Base-by-base conservation (phyloP, 1,140 invertebrate species). In the Sycobia sp. region DNA sequence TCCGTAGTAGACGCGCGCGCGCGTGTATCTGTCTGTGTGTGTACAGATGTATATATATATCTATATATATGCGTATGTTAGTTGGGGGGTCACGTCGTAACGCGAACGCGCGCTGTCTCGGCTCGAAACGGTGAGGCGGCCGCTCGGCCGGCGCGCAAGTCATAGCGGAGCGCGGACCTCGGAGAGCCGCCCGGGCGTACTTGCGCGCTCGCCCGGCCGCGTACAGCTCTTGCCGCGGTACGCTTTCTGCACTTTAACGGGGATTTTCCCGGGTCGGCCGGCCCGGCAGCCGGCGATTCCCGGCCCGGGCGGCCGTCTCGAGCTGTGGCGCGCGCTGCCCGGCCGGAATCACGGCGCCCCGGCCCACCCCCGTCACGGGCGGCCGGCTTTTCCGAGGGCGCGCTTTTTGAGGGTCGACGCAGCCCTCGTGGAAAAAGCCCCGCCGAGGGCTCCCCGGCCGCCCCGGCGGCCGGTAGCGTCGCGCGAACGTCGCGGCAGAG, bases 151-250 rank as follows among this genome's bases (percentile, higher is more conserved):
- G 47, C 41, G n/a, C 50, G n/a, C 20, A 68, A 67, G 63, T 66
- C 34, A 68, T 65, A 57, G 10, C 0, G 23, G 62, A 71, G 70
- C 68, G 58, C 70, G 70, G 56, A 68, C 68, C 62, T 65, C 65
- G 70, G 10, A 68, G 70, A 71, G 65, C 66, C 67, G 51, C 70
- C 64, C 43, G 44, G 4, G 56, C 51, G 63, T 18, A 23, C 57
- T 60, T 61, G 49, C 38, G 50, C 49, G 41, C 38, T 34, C 10
- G 10, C 10, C 3, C 13, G 10, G 34, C n/a, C 57, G 23, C 25
- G 32, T 10, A 41, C 58, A 39, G 32, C 50, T 56, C 58, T 47
- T n/a, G 34, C 29, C 36, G 25, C 23, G 58, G 55, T 54, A 59
- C 63, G 49, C 63, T 41, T 65, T 64, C 32, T 2, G 13, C 43